Evolutionary conservation across 2,113 vertebrate genomes (phyloP).

Genomic region (Cavia aperea): DNA sequence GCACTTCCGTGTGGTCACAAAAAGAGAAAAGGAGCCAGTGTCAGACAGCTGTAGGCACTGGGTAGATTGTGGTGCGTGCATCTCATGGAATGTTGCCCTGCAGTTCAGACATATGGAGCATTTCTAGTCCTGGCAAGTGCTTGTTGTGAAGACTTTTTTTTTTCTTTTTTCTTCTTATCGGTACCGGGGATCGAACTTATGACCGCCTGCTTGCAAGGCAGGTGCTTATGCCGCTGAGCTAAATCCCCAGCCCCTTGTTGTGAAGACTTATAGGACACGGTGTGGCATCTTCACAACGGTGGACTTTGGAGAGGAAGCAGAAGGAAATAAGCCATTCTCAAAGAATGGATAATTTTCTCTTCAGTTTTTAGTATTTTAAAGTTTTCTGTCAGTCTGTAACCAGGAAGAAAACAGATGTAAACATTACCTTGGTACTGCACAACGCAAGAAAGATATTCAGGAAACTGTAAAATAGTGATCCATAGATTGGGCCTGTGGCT

Average conservation of each 20-base stretch:
- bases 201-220: no score
- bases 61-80: neutral
- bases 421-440: neutral
- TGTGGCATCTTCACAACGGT: neutral
- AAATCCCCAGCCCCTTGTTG: no score
- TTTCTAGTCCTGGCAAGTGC: neutral
- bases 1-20: neutral
- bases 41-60: neutral
- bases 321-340: neutral
- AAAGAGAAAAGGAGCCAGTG: neutral
- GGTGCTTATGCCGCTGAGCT: no score
- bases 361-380: conserved; percentile 9
- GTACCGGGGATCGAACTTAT: no score
- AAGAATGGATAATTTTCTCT: neutral
- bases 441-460: neutral
- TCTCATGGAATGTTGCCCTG: neutral
- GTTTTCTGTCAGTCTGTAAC: conserved; percentile 17
- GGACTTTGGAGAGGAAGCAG: neutral
- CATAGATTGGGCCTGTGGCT: neutral
- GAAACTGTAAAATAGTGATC: neutral
- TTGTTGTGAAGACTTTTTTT: neutral
- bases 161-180: no score
- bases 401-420: neutral
- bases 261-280: neutral
- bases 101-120: neutral